These are phyloP conservation scores for Diacarnus erythraeanus DNA, from an alignment of 37 sponge, comb jelly and placozoan species.

Conservation along the genomic window DNA sequence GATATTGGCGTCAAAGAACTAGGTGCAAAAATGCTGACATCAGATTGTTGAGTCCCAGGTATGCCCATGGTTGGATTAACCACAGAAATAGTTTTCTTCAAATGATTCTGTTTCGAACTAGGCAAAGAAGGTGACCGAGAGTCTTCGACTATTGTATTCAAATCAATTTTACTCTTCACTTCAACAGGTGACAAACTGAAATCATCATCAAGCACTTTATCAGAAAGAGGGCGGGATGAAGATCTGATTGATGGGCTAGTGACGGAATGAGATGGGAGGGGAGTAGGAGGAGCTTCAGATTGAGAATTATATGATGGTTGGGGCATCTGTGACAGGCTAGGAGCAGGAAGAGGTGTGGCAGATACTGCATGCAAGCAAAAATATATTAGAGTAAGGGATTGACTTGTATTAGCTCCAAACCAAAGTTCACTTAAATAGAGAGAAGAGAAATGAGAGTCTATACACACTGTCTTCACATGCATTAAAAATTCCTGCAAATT, in stretches of 20 bases:
- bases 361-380: not conserved
- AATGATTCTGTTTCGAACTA: not conserved
- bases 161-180: not conserved
- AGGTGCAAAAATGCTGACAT: constrained; percentile 30
- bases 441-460: too few relatives aligned
- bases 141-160: not conserved
- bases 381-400: not conserved
- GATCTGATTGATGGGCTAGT: not conserved
- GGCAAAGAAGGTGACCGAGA: not conserved
- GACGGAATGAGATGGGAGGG: not conserved
- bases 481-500: too few relatives aligned
- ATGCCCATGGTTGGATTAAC: not conserved
- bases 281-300: not conserved
- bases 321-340: constrained; percentile 36
- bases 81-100: too few relatives aligned
- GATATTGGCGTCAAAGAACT: constrained; percentile 27
- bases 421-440: too few relatives aligned
- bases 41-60: not conserved
- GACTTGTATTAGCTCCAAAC: too few relatives aligned
- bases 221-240: not conserved
- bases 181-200: not conserved
- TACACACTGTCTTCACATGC: too few relatives aligned
- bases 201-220: not conserved
- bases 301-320: not conserved
- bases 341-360: constrained; percentile 15